Evolutionary conservation across 2,888 invertebrate genomes (phyloP).

Genomic region (Calameuta filiformis): DNA sequence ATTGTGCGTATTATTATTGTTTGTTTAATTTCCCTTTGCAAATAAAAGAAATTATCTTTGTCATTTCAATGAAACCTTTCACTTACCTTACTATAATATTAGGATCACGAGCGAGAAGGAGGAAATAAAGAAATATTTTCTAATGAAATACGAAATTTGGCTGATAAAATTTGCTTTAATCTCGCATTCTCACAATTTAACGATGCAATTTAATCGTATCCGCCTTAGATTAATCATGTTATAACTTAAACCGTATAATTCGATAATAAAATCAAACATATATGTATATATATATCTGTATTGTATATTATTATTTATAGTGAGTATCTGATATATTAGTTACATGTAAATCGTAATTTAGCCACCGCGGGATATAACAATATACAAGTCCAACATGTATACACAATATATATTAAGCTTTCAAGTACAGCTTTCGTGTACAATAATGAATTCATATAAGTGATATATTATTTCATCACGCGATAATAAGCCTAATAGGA

Average conservation of each 20-base stretch:
- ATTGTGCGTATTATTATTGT: too few species aligned
- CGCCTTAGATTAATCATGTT: too few species aligned
- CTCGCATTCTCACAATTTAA: neutral
- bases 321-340: neutral
- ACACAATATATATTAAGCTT: neutral
- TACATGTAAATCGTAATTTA: neutral
- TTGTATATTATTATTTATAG: neutral
- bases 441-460: neutral
- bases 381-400: neutral
- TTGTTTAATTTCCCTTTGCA: too few species aligned
- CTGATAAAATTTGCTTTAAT: slow-evolving; percentile 1
- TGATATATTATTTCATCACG: neutral
- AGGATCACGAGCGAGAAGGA: neutral
- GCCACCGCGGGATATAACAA: neutral
- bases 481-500: neutral
- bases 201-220: neutral
- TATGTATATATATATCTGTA: neutral
- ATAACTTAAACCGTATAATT: too few species aligned
- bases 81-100: neutral
- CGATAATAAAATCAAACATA: neutral
- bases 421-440: neutral
- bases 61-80: neutral
- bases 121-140: neutral
- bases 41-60: too few species aligned
- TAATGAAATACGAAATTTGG: neutral